Conservation (phyloP, 2,113 vertebrate genomes). For the Camarhynchus parvulus region DNA sequence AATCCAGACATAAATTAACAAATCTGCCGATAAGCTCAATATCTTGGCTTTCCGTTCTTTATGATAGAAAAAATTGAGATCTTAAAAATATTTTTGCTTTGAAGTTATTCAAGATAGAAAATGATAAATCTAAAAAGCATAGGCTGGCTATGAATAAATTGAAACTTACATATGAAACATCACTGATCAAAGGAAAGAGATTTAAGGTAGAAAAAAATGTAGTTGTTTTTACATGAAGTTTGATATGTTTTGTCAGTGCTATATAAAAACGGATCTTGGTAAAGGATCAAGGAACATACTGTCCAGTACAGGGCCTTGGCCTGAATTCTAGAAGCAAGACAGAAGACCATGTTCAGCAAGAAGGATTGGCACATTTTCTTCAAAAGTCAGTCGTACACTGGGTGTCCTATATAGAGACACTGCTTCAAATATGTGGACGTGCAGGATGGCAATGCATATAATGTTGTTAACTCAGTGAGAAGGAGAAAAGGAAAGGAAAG, state of each 20-base stretch:
- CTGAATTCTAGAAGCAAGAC: neutral
- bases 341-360: neutral
- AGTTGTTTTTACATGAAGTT: neutral
- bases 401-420: neutral
- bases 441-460: neutral
- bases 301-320: neutral
- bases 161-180: neutral
- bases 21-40: neutral
- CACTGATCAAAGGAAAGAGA: neutral
- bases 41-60: neutral
- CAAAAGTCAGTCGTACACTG: neutral
- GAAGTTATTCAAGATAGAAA: neutral
- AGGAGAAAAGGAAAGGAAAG: neutral
- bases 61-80: accelerated
- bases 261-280: neutral
- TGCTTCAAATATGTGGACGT: neutral
- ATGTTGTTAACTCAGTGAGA: neutral
- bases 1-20: neutral
- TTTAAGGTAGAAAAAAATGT: neutral
- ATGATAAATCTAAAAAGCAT: neutral
- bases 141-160: neutral
- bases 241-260: neutral
- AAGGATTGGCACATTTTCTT: neutral
- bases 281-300: neutral
- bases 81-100: neutral